Conservation (phyloP, 2,888 invertebrate species). For the Cheilosia variabilis region DNA sequence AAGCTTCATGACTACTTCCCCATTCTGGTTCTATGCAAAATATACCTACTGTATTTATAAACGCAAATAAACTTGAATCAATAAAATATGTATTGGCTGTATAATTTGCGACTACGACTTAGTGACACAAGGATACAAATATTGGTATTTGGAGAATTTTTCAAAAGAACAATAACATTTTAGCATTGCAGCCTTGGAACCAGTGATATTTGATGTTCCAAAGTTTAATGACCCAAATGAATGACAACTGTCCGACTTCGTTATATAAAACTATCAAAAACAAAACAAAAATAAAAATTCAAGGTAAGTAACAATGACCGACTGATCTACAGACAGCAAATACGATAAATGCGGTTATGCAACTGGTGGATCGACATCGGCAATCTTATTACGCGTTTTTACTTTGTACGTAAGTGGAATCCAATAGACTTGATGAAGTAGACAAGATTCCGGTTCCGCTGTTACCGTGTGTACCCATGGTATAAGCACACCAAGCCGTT, state of each 20-base stretch:
- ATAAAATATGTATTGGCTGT: neutral
- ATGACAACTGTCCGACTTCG: too few relatives aligned
- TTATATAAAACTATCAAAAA: too few relatives aligned
- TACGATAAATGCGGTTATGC: neutral
- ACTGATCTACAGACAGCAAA: neutral
- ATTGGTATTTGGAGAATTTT: too few relatives aligned
- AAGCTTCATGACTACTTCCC: conserved; percentile 9
- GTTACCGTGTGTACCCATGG: neutral
- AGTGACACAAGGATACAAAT: too few relatives aligned
- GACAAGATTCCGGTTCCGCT: neutral
- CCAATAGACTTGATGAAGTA: neutral
- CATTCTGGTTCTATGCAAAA: conserved; percentile 20
- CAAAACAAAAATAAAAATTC: neutral
- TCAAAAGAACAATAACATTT: too few relatives aligned
- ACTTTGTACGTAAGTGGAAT: neutral
- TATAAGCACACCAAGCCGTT: neutral
- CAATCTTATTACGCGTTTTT: conserved; percentile 3
- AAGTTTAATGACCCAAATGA: too few relatives aligned
- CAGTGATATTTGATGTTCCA: too few relatives aligned
- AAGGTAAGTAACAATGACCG: conserved; percentile 1
- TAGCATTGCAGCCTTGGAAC: too few relatives aligned
- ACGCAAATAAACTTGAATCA: conserved; percentile 18
- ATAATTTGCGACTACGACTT: neutral
- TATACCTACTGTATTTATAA: neutral
- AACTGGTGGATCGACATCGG: neutral